Evolutionary conservation across 30 jellyfish, hydroid and myxozoan species (phyloP), one percentile per base, ranked within the genome.

Genomic region (Cassiopea xamachana): DNA sequence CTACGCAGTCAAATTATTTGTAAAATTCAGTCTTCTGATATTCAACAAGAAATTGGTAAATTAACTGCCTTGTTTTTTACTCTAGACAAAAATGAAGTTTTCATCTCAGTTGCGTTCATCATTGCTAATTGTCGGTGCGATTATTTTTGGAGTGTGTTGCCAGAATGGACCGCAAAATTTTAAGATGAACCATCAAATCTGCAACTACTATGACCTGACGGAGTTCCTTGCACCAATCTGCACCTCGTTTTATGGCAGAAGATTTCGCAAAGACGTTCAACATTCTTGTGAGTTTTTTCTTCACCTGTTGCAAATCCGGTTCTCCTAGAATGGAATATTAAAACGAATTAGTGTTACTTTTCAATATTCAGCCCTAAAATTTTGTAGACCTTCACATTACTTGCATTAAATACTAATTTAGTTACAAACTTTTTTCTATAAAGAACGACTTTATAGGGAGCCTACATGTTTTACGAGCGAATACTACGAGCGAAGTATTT

Each of bases 171-270:
- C 80, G 6, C 55, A 51, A 39, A 69, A 55, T 12, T 8, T 74
- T 18, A 86, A 74, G 69, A 86, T 86, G 93, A 49, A 59, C 62
- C 93, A 74, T 64, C 93, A 86, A 47, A 86, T 86, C 69, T 86
- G 93, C 73, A 86, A 74, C 55, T 86, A 86, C 64, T 73, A 86
- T 73, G 93, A 86, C 60, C 51, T 86, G 73, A 44, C 61, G 27
- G 93, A 86, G 80, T 86, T 86, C 50, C 93, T 86, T 74, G 87
- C 93, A 39, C 93, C 93, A 49, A 49, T 86, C 61, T 86, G 93
- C 74, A 72, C 88, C 15, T 76, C 68, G 67, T 48, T 49, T 74
- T 61, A 86, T 14, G 89, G 80, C 19, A 50, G 79, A 74, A 46
- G 93, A 86, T 75, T 73, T 67, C 93, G 93, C 45, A 86, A 76